These are phyloP conservation scores for Pristionchus entomophagus DNA, from an alignment of 2,888 invertebrate genomes.

Conservation along the genomic window DNA sequence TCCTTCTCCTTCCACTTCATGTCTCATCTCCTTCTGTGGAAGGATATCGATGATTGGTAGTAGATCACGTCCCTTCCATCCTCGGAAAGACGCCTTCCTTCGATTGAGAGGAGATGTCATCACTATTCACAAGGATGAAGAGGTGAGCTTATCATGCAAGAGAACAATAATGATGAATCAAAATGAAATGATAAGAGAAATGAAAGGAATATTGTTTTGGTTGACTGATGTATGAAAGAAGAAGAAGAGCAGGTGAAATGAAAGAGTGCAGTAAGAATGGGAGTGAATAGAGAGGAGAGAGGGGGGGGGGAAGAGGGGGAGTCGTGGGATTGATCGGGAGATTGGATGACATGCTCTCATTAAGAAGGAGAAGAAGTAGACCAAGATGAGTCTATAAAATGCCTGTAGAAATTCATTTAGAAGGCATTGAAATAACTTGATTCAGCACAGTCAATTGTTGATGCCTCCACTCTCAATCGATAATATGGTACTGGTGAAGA, in stretches of 20 bases:
- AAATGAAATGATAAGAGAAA: background rate
- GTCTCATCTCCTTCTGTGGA: slow-evolving; percentile 41
- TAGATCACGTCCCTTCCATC: slow-evolving; percentile 32
- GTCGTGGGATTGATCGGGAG: background rate
- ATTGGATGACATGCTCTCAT: background rate
- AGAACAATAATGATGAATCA: no score
- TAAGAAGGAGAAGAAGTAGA: no score
- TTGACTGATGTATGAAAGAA: background rate
- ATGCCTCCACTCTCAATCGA: background rate
- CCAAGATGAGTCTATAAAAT: no score
- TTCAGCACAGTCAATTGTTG: background rate
- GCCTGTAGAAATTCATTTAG: no score
- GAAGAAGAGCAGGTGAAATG: background rate
- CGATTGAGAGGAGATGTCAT: slow-evolving; percentile 41
- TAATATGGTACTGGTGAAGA: background rate
- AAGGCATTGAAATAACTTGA: no score
- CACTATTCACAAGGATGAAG: slow-evolving; percentile 39
- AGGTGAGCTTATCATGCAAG: background rate
- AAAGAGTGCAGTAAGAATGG: background rate
- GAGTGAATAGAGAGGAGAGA: background rate
- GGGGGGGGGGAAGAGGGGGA: background rate
- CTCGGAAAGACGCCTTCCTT: slow-evolving; percentile 22
- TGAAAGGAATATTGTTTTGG: background rate
- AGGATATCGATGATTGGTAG: background rate
- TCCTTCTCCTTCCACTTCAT: background rate